phyloP scores from a whole-genome alignment of 1,140 invertebrate genomes.

The Pogonus chalceus region DNA sequence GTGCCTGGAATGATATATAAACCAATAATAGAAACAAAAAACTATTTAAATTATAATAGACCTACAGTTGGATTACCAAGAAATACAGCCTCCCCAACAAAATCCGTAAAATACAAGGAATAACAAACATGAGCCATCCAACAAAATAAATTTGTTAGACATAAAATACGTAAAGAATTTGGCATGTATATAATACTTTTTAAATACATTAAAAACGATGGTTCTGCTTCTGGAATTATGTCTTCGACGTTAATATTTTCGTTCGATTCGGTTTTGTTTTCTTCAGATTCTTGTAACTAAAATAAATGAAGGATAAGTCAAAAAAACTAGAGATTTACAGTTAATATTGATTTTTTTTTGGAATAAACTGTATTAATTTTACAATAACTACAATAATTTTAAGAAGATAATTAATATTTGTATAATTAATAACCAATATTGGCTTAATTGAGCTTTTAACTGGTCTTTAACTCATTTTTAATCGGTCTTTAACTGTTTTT shows the following conservation, averaged over 20 bases:
- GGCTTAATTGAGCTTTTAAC: too few relatives aligned
- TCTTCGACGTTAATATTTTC: slow-evolving; percentile 15
- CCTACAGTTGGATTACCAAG: slow-evolving; percentile 75
- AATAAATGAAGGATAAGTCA: too few relatives aligned
- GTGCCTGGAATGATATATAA: slow-evolving; percentile 46
- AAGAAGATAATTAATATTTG: too few relatives aligned
- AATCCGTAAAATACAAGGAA: slow-evolving; percentile 94
- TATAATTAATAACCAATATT: too few relatives aligned
- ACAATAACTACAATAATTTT: too few relatives aligned
- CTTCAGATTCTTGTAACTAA: background rate
- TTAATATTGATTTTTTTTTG: too few relatives aligned
- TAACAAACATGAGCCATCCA: slow-evolving; percentile 98
- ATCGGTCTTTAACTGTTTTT: too few relatives aligned
- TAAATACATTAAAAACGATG: slow-evolving; percentile 65
- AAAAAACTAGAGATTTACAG: too few relatives aligned
- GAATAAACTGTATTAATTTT: too few relatives aligned
- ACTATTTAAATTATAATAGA: slow-evolving; percentile 14
- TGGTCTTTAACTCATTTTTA: too few relatives aligned
- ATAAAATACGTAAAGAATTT: slow-evolving; percentile 71
- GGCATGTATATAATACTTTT: slow-evolving; percentile 86
- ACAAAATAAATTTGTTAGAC: slow-evolving; percentile 89
- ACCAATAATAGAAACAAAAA: background rate
- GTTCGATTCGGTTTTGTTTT: slow-evolving; percentile 13
- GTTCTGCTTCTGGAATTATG: slow-evolving; percentile 37
- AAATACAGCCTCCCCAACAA: slow-evolving; percentile 92